Evolutionary conservation across 2,797 vertebrate species (phyloP).

Genomic region (Benthosema pterotum): DNA sequence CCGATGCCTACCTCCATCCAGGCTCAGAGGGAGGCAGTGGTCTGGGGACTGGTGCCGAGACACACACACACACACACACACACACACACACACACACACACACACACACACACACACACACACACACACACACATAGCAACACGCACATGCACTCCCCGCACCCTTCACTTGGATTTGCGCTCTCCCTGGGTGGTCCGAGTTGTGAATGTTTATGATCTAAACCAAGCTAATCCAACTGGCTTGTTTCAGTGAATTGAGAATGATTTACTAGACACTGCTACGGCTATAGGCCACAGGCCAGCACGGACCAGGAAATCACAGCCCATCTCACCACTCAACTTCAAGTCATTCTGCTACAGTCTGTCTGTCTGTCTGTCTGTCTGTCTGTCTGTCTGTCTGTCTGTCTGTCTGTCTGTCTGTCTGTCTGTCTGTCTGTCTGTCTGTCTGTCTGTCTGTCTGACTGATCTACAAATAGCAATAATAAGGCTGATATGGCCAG

Average conservation of each 20-base stretch:
- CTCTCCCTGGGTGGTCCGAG: constrained; percentile 83
- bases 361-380: not conserved
- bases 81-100: not conserved
- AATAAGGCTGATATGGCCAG: not conserved
- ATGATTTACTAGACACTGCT: constrained; percentile 84
- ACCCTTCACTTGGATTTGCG: constrained; percentile 46
- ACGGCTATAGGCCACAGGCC: constrained; percentile 48
- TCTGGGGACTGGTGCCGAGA: constrained; percentile 40
- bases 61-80: constrained; percentile 20
- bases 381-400: constrained; percentile 54
- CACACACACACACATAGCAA: not conserved
- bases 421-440: constrained; percentile 52
- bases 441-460: constrained; percentile 52
- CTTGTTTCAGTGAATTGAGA: constrained; percentile 87
- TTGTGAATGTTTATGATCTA: constrained; percentile 87
- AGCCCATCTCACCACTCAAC: constrained; percentile 43
- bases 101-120: constrained; percentile 13
- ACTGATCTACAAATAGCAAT: constrained; percentile 17
- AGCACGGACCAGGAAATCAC: constrained; percentile 73
- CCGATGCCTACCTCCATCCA: constrained; percentile 57
- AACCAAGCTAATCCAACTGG: constrained; percentile 87
- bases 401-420: constrained; percentile 19
- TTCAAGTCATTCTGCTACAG: constrained; percentile 53
- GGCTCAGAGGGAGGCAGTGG: constrained; percentile 54
- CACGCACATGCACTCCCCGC: constrained; percentile 20